phyloP scores from a whole-genome alignment of 2,797 vertebrate species.

The Lindbergichthys nudifrons region DNA sequence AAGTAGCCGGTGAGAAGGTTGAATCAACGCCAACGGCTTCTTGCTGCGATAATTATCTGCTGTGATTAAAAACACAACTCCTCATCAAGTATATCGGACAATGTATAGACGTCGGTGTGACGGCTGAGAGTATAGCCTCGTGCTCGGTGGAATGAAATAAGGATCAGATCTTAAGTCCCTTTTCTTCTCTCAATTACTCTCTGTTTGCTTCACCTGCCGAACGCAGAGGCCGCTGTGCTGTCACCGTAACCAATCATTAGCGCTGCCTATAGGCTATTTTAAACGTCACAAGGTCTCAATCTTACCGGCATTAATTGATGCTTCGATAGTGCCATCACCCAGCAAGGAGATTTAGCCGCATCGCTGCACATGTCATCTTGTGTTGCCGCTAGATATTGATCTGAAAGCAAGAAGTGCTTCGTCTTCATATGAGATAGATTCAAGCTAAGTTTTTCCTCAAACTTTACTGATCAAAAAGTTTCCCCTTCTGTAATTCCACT shows the following conservation, averaged over 20 bases:
- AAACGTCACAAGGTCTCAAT: slow-evolving; percentile 13
- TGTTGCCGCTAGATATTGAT: slow-evolving; percentile 16
- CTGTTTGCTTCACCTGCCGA: slow-evolving; percentile 25
- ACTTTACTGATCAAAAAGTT: slow-evolving; percentile 18
- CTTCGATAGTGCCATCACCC: background rate
- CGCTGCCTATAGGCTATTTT: slow-evolving; percentile 12
- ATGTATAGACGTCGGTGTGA: slow-evolving; percentile 59
- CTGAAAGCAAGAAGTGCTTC: background rate
- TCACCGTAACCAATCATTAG: slow-evolving; percentile 52
- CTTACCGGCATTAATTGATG: slow-evolving; percentile 42
- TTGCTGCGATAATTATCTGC: slow-evolving; percentile 46
- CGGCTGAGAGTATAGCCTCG: slow-evolving; percentile 8
- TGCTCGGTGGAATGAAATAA: slow-evolving; percentile 15
- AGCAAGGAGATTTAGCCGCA: slow-evolving; percentile 1
- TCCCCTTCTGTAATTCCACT: slow-evolving; percentile 19
- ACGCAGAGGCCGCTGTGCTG: slow-evolving; percentile 18
- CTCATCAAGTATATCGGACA: slow-evolving; percentile 35
- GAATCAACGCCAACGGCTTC: background rate
- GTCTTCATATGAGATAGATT: background rate
- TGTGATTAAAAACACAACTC: slow-evolving; percentile 54
- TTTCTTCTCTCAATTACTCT: background rate
- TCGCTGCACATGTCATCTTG: slow-evolving; percentile 32
- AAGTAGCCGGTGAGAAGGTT: slow-evolving; percentile 14
- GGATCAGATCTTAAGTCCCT: slow-evolving; percentile 20
- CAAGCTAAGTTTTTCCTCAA: background rate